phyloP scores from a whole-genome alignment of 2,797 vertebrate species.

The Cirrhinus molitorella region DNA sequence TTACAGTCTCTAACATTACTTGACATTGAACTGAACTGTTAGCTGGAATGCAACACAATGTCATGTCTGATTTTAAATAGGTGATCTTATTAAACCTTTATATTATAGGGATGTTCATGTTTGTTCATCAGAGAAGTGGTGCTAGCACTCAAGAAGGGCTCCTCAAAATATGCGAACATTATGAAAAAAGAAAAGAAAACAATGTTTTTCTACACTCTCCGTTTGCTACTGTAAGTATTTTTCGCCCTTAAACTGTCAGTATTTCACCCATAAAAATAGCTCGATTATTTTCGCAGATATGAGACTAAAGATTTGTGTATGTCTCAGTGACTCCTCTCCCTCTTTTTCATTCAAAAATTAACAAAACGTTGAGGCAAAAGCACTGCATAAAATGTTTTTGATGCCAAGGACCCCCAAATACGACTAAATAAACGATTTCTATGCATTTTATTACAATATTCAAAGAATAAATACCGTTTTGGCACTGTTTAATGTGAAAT shows the following conservation, averaged over 20 bases:
- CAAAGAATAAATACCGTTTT: too few species aligned
- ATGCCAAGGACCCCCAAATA: too few species aligned
- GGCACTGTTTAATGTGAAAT: too few species aligned
- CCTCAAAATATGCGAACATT: background rate
- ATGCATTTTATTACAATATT: too few species aligned
- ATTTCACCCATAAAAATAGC: background rate
- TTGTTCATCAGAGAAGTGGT: background rate
- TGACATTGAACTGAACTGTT: slow-evolving; percentile 22
- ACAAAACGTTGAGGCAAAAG: too few species aligned
- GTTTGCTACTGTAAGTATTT: background rate
- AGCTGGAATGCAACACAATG: background rate
- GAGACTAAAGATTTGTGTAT: too few species aligned
- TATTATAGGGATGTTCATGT: background rate
- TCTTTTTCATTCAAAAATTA: too few species aligned
- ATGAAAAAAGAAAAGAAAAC: background rate
- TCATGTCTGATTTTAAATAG: background rate
- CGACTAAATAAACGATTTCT: too few species aligned
- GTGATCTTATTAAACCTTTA: background rate
- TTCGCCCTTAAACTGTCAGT: background rate
- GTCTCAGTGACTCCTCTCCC: too few species aligned
- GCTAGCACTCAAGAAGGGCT: background rate
- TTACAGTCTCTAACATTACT: background rate
- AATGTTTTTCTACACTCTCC: background rate
- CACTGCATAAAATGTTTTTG: too few species aligned
- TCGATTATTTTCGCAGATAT: background rate